Evolutionary conservation across 2,113 vertebrate genomes (phyloP).

Genomic region (Benitochromis conjunctus): DNA sequence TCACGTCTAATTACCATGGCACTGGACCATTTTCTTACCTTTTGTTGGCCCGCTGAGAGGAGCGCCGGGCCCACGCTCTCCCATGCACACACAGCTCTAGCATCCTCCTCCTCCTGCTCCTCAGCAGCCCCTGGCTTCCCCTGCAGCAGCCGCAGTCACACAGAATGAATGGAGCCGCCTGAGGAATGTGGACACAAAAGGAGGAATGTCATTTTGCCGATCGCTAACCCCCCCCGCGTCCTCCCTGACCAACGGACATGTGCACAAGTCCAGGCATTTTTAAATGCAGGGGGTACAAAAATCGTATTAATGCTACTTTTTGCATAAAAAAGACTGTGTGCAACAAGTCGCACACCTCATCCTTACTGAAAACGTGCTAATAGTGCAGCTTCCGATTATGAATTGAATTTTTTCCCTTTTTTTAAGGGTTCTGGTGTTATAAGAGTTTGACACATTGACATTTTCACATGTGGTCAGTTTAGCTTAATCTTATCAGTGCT

Average conservation of each 20-base stretch:
- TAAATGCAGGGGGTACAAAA: slow-evolving; percentile 38
- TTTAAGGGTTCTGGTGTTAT: not conserved
- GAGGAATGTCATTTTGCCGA: slow-evolving; percentile 75
- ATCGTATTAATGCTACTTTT: slow-evolving; percentile 11
- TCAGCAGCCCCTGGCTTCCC: slow-evolving; percentile 58
- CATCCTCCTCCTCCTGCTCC: slow-evolving; percentile 58
- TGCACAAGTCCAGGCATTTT: slow-evolving; percentile 62
- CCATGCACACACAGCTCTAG: slow-evolving; percentile 56
- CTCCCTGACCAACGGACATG: slow-evolving; percentile 18
- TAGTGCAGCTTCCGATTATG: not conserved
- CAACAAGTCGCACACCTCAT: not conserved
- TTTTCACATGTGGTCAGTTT: not conserved
- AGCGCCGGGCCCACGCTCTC: slow-evolving; percentile 68
- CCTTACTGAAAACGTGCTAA: not conserved
- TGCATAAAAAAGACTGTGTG: not conserved
- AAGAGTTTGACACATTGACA: not conserved
- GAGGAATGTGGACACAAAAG: slow-evolving; percentile 78
- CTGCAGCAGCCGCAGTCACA: slow-evolving; percentile 67
- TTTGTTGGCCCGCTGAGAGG: slow-evolving; percentile 72
- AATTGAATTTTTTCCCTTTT: not conserved
- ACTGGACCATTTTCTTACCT: slow-evolving; percentile 69
- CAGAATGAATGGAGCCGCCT: slow-evolving; percentile 72
- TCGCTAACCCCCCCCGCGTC: slow-evolving; percentile 40
- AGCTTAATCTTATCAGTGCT: not conserved
- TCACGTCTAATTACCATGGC: slow-evolving; percentile 70